Conservation (phyloP, 1,140 invertebrate species). For the Gryon sp. region DNA sequence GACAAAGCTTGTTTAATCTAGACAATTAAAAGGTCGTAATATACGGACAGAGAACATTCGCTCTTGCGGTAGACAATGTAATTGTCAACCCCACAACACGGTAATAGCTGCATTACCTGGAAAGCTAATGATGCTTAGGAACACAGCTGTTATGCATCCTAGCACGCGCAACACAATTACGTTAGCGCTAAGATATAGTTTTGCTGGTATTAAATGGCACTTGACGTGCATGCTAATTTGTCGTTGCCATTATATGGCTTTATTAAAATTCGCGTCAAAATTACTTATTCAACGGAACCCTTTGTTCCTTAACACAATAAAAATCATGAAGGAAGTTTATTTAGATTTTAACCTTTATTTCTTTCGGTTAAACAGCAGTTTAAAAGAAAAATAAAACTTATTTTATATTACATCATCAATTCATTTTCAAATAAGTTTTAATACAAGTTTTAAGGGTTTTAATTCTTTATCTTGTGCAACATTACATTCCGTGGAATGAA, state of each 20-base stretch:
- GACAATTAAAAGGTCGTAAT: slow-evolving; percentile 57
- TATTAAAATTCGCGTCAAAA: slow-evolving; percentile 40
- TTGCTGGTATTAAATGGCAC: slow-evolving; percentile 51
- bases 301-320: too few relatives aligned
- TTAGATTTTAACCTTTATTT: too few relatives aligned
- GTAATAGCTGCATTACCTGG: slow-evolving; percentile 53
- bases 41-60: slow-evolving; percentile 51
- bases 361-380: too few relatives aligned
- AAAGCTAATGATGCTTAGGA: slow-evolving; percentile 59
- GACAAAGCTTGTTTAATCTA: slow-evolving; percentile 50
- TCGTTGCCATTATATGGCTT: slow-evolving; percentile 28
- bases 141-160: slow-evolving; percentile 50
- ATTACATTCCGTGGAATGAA: too few relatives aligned
- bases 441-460: too few relatives aligned
- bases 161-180: slow-evolving; percentile 45
- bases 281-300: slow-evolving; percentile 10
- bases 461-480: too few relatives aligned
- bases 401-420: too few relatives aligned
- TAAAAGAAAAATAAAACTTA: too few relatives aligned
- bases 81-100: slow-evolving; percentile 57
- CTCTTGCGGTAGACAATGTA: slow-evolving; percentile 55
- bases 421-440: too few relatives aligned
- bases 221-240: slow-evolving; percentile 50
- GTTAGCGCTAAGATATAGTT: slow-evolving; percentile 53
- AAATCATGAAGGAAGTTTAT: slow-evolving; percentile 9